These are phyloP conservation scores for Neomonachus schauinslandi DNA, from an alignment of 2,113 vertebrate species.

Conservation along the genomic window DNA sequence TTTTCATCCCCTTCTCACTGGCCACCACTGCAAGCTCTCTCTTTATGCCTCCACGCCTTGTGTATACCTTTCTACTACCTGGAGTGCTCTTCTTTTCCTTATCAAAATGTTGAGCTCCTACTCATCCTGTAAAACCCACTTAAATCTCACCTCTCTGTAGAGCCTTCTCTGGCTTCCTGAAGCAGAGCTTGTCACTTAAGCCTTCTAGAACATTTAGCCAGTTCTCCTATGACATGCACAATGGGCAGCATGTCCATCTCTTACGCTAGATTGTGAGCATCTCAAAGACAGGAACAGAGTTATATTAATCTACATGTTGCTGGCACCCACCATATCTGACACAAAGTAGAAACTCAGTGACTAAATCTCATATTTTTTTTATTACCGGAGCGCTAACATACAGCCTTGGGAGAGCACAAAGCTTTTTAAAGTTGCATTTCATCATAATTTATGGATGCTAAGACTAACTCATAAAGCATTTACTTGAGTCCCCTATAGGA, in stretches of 20 bases:
- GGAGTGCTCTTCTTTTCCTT: conserved; percentile 38
- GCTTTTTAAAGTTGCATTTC: conserved; percentile 62
- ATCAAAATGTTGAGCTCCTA: conserved; percentile 33
- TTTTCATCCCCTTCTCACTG: background rate
- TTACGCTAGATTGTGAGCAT: background rate
- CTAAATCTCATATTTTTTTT: conserved; percentile 15
- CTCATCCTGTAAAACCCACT: conserved; percentile 39
- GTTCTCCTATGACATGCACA: background rate
- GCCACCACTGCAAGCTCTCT: background rate
- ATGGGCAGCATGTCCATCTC: background rate
- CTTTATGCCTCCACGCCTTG: background rate
- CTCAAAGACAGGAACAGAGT: background rate
- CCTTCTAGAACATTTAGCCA: conserved; percentile 19
- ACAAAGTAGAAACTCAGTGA: background rate
- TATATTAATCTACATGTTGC: background rate
- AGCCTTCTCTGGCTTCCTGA: conserved; percentile 16
- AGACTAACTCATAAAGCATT: conserved; percentile 42
- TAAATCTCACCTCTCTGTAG: conserved; percentile 42
- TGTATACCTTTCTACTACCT: background rate
- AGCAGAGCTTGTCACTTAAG: conserved; percentile 25
- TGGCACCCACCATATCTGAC: background rate
- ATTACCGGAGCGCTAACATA: conserved; percentile 15
- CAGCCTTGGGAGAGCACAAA: conserved; percentile 18
- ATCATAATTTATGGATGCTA: conserved; percentile 54
- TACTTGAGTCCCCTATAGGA: conserved; percentile 24